These are phyloP conservation scores for Gastracanthus pulcherrimus DNA, from an alignment of 2,888 invertebrate species.

Conservation along the genomic window DNA sequence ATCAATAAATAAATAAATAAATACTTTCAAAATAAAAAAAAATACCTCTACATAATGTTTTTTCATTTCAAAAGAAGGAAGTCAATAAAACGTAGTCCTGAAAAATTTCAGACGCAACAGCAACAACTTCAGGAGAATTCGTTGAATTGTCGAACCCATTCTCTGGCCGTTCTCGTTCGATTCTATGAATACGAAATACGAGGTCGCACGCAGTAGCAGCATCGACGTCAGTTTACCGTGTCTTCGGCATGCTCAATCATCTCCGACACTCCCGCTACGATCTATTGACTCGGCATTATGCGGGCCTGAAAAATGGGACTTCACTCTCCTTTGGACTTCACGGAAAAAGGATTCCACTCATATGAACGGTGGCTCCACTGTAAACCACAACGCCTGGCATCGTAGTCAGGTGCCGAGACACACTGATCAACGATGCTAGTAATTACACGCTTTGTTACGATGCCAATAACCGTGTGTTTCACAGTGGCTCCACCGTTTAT, in stretches of 20 bases:
- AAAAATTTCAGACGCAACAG: background rate
- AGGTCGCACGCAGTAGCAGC: background rate
- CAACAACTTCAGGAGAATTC: background rate
- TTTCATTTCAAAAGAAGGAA: background rate
- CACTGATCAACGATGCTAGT: too few species aligned
- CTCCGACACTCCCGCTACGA: background rate
- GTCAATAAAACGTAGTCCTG: background rate
- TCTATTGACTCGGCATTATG: background rate
- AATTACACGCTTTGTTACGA: too few species aligned
- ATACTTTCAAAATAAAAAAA: background rate
- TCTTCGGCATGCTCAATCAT: background rate
- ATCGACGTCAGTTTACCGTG: background rate
- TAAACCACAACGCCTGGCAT: too few species aligned
- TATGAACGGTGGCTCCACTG: too few species aligned
- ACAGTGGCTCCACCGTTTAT: too few species aligned
- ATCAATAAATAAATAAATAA: background rate
- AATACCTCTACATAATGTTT: too few species aligned
- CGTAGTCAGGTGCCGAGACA: too few species aligned
- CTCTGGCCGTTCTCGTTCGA: constrained; percentile 1
- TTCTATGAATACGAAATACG: constrained; percentile 36
- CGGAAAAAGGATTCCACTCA: too few species aligned
- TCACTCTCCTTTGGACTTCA: too few species aligned
- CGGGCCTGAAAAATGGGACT: background rate
- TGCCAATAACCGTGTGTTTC: too few species aligned
- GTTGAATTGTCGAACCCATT: constrained; percentile 1